Evolutionary conservation across 2,797 vertebrate genomes (phyloP).

Genomic region (Gobionotothen gibberifrons): DNA sequence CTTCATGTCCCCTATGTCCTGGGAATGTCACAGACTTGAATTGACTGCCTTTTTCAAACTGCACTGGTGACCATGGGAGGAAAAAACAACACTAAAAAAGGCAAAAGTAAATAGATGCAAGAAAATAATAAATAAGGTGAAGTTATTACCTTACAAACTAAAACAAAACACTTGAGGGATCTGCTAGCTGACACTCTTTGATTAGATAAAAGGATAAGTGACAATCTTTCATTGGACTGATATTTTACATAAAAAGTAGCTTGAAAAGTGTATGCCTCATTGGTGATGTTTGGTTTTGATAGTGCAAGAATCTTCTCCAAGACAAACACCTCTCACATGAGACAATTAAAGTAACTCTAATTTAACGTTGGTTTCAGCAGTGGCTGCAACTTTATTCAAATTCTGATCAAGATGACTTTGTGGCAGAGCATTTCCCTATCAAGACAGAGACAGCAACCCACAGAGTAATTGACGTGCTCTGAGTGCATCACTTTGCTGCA

Average conservation of each 20-base stretch:
- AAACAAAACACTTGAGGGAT: neutral
- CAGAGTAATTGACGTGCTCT: neutral
- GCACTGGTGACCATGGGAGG: neutral
- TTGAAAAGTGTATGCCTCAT: too few species aligned
- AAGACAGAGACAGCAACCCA: neutral
- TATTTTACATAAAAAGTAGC: too few species aligned
- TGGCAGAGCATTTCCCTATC: neutral
- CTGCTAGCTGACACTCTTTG: neutral
- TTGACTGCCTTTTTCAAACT: slow-evolving; percentile 9
- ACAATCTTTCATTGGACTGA: too few species aligned
- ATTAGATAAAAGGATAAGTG: too few species aligned
- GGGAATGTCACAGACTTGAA: slow-evolving; percentile 21
- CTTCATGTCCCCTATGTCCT: neutral
- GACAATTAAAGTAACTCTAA: neutral
- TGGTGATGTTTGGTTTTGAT: too few species aligned
- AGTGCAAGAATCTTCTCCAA: too few species aligned
- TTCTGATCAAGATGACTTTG: neutral
- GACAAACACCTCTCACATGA: too few species aligned
- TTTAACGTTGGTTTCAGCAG: neutral
- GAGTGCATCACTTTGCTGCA: neutral
- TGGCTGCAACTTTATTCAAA: neutral
- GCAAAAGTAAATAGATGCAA: neutral
- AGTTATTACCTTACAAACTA: neutral
- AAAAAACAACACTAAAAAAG: neutral
- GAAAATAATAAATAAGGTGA: neutral